Evolutionary conservation across 2,113 vertebrate genomes (phyloP), one percentile per base, ranked within the genome.

Genomic region (Grammomys surdaster): DNA sequence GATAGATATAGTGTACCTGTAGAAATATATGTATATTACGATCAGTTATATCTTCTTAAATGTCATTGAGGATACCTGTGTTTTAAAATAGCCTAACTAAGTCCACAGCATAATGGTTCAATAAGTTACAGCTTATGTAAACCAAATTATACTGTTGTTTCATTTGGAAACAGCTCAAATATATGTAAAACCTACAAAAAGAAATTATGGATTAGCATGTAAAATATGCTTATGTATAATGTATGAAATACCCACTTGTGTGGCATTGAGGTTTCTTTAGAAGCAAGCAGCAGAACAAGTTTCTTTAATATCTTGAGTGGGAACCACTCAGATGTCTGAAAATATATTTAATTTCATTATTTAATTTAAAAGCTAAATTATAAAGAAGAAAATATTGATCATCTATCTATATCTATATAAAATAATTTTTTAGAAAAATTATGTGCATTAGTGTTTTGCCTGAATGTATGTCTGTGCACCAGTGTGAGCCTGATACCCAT

Each of bases 341-440:
- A 67, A 86, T 51, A 19, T 75, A 12, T 13, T 91, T 16, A 43
- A 75, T 43, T 94, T 60, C 20, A 93, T 97, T 0, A 13, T 60
- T 48, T 93, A 88, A 19, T 87, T 51, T 51, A 81, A 94, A 96
- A 97, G 92, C 51, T 67, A 86, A 93, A 80, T 65, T 36, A 86
- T 33, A 72, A 58, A 51, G 51, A 92, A 94, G 78, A 31, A 92
- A 70, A 67, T n/a, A 56, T 48, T 43, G 46, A 40, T 40, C 51
- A 28, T 67, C 65, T 67, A 4, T 65, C 24, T 65, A 65, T 31
- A 67, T 31, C 9, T 28, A 67, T 28, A 67, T 69, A 69, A 31
- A 69, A 69, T 5, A 5, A 13, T 33, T 36, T 76, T 80, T 54
- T 8, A 78, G 12, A 82, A 19, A 84, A 63, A 7, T 43, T 84